Evolutionary conservation across 2,797 vertebrate genomes (phyloP).

Genomic region (Microtus californicus): DNA sequence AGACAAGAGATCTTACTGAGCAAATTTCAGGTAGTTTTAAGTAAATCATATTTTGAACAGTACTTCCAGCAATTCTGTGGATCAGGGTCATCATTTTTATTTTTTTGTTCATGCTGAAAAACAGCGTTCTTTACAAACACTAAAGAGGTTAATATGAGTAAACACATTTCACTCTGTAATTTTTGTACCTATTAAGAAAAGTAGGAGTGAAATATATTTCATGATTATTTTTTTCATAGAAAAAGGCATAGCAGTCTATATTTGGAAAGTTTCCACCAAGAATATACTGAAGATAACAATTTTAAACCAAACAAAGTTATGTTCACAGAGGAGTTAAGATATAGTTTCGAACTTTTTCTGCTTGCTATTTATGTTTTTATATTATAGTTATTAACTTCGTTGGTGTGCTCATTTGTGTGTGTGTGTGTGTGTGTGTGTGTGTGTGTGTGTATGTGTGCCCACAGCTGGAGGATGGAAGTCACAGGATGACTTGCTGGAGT

Average conservation of each 20-base stretch:
- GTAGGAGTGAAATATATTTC: slow-evolving; percentile 26
- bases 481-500: not conserved
- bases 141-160: not conserved
- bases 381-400: not conserved
- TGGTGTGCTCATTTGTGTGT: not conserved
- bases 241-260: not conserved
- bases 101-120: not conserved
- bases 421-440: not conserved
- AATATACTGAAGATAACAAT: not conserved
- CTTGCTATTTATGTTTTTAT: slow-evolving; percentile 57
- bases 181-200: slow-evolving; percentile 43
- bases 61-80: slow-evolving; percentile 37
- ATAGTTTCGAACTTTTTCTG: slow-evolving; percentile 58
- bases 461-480: not conserved
- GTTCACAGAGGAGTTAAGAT: slow-evolving; percentile 38
- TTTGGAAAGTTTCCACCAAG: slow-evolving; percentile 67
- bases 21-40: slow-evolving; percentile 45
- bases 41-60: slow-evolving; percentile 32
- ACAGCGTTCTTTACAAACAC: not conserved
- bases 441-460: not conserved
- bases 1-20: not conserved
- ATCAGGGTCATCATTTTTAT: not conserved
- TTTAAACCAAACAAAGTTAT: slow-evolving; percentile 41
- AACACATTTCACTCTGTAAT: not conserved
- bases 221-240: slow-evolving; percentile 55